A percentile compares a stretch with the other conserved stretches of the same genome.
Conservation (phyloP, 2,888 invertebrate species). For the Acleris laterana region DNA sequence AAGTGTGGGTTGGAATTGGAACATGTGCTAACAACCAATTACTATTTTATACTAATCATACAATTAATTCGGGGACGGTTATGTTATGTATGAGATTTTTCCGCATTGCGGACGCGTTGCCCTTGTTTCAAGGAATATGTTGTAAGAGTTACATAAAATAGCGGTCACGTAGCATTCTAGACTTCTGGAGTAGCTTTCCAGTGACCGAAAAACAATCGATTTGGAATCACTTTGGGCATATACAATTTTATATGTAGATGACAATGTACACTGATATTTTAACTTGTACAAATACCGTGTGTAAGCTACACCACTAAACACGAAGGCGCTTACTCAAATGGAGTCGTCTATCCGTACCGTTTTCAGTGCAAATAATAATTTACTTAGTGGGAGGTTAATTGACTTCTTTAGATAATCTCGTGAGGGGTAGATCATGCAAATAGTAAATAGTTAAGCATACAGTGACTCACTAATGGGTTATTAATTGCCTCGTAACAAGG, state of each 20-base stretch:
- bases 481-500: conserved; percentile 25
- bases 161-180: conserved; percentile 22
- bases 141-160: conserved; percentile 29
- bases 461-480: conserved; percentile 35
- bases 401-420: background rate
- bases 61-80: background rate
- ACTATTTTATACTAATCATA: background rate
- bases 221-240: no score
- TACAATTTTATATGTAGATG: no score
- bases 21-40: conserved; percentile 10
- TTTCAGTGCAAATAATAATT: conserved; percentile 12
- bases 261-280: no score
- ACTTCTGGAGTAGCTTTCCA: conserved; percentile 11
- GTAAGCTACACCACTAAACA: no score
- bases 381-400: conserved; percentile 4
- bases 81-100: conserved; percentile 18
- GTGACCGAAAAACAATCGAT: no score
- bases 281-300: no score
- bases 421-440: background rate
- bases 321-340: no score
- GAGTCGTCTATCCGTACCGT: background rate
- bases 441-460: background rate
- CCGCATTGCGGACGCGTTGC: conserved; percentile 31
- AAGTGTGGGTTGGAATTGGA: no score
- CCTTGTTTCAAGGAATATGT: conserved; percentile 21